Conservation (phyloP, 2,888 invertebrate species). For the Macaria liturata region DNA sequence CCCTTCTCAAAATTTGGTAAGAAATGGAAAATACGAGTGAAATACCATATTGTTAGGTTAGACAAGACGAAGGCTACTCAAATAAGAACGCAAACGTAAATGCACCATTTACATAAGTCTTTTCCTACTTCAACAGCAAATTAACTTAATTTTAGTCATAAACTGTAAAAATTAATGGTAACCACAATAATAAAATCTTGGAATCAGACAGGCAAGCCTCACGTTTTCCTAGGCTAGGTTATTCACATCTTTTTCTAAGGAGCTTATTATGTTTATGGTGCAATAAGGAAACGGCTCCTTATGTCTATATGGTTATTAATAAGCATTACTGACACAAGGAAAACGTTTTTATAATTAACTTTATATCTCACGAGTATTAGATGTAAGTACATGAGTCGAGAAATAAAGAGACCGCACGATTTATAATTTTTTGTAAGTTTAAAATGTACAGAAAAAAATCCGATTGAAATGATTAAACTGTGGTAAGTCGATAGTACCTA, state of each 20-base stretch:
- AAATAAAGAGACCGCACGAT: slow-evolving; percentile 6
- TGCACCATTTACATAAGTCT: too few species aligned
- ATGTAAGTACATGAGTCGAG: slow-evolving; percentile 2
- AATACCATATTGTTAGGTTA: too few species aligned
- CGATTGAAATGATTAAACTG: too few species aligned
- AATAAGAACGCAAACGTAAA: too few species aligned
- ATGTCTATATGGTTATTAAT: slow-evolving; percentile 28
- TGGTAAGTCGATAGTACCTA: too few species aligned
- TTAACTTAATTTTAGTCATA: too few species aligned
- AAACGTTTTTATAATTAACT: slow-evolving; percentile 27
- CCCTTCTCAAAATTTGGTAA: too few species aligned
- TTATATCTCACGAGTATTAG: slow-evolving; percentile 18
- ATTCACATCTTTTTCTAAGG: slow-evolving; percentile 15
- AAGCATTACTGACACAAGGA: slow-evolving; percentile 27
- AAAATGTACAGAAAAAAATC: too few species aligned
- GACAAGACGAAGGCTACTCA: too few species aligned
- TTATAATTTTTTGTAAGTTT: neutral
- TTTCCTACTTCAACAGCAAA: too few species aligned
- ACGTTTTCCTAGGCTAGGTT: slow-evolving; percentile 4
- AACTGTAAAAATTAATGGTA: too few species aligned
- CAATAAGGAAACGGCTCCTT: slow-evolving; percentile 36
- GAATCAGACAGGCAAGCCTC: neutral
- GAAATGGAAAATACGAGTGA: too few species aligned
- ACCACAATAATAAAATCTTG: neutral
- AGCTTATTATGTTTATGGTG: slow-evolving; percentile 25